Base-by-base conservation (phyloP, 37 sponge, comb jelly and placozoan genomes). In the Geodia barretti region DNA sequence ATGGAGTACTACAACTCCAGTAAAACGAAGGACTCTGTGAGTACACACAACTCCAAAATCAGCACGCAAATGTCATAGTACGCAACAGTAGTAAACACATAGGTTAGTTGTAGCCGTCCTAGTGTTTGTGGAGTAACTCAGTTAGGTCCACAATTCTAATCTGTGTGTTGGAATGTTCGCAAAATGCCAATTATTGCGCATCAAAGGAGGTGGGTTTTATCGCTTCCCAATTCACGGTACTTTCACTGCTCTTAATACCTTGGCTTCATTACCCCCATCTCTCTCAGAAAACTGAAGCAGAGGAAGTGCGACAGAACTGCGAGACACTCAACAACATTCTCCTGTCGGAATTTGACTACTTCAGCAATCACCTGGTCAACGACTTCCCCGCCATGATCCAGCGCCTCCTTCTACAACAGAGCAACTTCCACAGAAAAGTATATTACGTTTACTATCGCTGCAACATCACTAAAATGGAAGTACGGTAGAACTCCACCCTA, bases 281-380 rank as follows among this genome's bases (percentile, higher is more conserved):
- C 24, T n/a, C n/a, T n/a, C 59, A 92, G 93, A 92, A 88, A 66
- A 92, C 88, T 68, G 89, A 92, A 25, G 93, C 93, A 19, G 93
- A 88, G 66, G 73, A 78, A 47, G 73, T 88, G 39, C 64, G 87
- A 33, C 70, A 77, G 37, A 58, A 92, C 39, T 88, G 86, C 74
- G 91, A 94, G n/a, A 85, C 91, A 20, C 84, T 91, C n/a, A 87
- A 83, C 75, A 94, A 94, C 69, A 84, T 94, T n/a, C 68, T 94
- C 4, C 70, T 94, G 77, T 79, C 95, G 0, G 95, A 94, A 67
- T 84, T 94, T 79, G 92, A 91, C 79, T 84, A 94, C 74, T 77
- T 83, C 67, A 90, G 92, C 39, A 37, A 38, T 1, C 19, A 26
- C 32, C 64, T 94, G 74, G 25, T 87, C 26, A 61, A 63, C 9